Evolutionary conservation across 2,113 vertebrate genomes (phyloP), one percentile per base, ranked within the genome.

Genomic region (Okapia johnstoni): DNA sequence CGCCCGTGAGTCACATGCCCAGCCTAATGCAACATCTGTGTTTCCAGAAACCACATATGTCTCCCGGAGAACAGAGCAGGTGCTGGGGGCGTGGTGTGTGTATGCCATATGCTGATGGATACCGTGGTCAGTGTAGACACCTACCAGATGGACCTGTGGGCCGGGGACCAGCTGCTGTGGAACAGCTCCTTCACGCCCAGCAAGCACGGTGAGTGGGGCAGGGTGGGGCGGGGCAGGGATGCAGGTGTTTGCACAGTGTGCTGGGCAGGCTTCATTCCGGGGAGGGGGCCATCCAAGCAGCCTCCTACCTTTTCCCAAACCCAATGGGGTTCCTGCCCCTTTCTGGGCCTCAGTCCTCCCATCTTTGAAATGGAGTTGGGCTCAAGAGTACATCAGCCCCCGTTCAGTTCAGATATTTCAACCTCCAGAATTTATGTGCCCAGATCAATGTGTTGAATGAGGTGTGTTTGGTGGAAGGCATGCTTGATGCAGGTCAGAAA

Each of bases 171-270:
- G 9, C n/a, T 55, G 76, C n/a, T 8, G 2, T 98, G 98, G 98
- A 94, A 79, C 0, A 48, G 3, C 57, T 85, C 0, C 46, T 97
- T 98, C 90, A 89, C 0, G 1, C 98, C 98, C 93, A 89, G 77
- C 0, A 0, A 43, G 0, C 87, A 98, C 13, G 98, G 99, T 99
- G 97, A 99, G 98, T 54, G 14, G 73, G 73, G 13, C 3, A 5
- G n/a, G 11, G 36, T 0, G 26, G 60, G 28, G 60, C 0, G 33
- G 52, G 8, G 40, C 0, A 0, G 6, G 40, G 14, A 0, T 12
- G 7, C 19, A 13, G 28, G 16, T 9, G 16, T 43, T 48, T 28
- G n/a, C 6, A 46, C 25, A 0, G 14, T 25, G 36, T 15, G 40
- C 73, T 14, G 14, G 43, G 73, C 43, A 14, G 60, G 8, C 26